Evolutionary conservation across 2,797 vertebrate genomes (phyloP).

Genomic region (Chrysolophus pictus): DNA sequence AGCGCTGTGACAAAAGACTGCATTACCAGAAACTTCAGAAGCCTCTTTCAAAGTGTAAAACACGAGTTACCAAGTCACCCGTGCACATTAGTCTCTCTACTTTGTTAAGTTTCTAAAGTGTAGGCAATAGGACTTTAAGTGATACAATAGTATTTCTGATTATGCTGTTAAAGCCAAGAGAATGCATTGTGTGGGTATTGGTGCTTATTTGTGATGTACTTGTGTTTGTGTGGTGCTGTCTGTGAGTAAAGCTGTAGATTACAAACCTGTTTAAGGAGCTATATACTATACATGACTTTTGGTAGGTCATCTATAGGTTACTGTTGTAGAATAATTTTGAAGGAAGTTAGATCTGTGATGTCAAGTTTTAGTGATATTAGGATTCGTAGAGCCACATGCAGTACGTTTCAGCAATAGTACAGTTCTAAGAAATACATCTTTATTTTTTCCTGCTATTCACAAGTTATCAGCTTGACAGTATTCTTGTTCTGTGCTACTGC

Average conservation of each 20-base stretch:
- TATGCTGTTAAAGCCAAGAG: slow-evolving; percentile 50
- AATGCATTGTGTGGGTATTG: slow-evolving; percentile 42
- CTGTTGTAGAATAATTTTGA: slow-evolving; percentile 20
- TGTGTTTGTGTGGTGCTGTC: slow-evolving; percentile 45
- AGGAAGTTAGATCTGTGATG: neutral
- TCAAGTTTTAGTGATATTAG: slow-evolving; percentile 16
- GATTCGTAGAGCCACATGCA: slow-evolving; percentile 13
- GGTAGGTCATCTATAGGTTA: slow-evolving; percentile 33
- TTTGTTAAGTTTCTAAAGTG: slow-evolving; percentile 44
- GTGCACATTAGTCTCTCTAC: slow-evolving; percentile 36
- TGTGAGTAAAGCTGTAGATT: slow-evolving; percentile 61
- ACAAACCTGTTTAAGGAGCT: slow-evolving; percentile 48
- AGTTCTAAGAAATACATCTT: neutral
- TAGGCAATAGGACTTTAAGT: slow-evolving; percentile 49
- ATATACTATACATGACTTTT: neutral
- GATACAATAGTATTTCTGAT: slow-evolving; percentile 35
- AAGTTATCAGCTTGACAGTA: neutral
- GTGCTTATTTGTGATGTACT: slow-evolving; percentile 63
- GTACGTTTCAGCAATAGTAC: slow-evolving; percentile 21
- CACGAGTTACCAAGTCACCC: neutral
- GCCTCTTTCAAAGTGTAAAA: slow-evolving; percentile 38
- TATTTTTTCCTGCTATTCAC: neutral
- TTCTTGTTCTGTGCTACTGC: neutral
- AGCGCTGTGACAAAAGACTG: slow-evolving; percentile 26
- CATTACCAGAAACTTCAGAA: neutral